Evolutionary conservation across 2,797 vertebrate genomes (phyloP).

Genomic region (Anguilla pacifica): DNA sequence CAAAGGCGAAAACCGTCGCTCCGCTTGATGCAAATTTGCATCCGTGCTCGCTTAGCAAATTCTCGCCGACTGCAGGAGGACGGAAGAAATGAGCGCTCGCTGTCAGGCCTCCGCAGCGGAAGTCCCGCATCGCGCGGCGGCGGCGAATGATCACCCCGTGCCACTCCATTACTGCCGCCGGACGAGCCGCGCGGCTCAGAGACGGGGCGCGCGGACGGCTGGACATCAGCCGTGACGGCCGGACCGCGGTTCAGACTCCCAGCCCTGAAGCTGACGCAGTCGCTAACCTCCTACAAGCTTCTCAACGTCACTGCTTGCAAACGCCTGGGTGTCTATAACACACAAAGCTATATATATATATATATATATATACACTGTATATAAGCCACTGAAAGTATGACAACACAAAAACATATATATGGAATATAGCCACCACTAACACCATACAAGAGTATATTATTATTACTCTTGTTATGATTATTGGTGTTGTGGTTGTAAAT

Average conservation of each 20-base stretch:
- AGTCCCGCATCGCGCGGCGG: background rate
- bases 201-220: background rate
- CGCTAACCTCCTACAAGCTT: background rate
- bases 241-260: background rate
- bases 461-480: background rate
- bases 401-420: background rate
- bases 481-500: no score
- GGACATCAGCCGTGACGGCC: background rate
- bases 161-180: background rate
- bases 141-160: background rate
- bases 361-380: background rate
- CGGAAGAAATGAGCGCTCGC: background rate
- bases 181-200: background rate
- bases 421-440: background rate
- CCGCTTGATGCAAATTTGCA: conserved; percentile 11
- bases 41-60: conserved; percentile 6
- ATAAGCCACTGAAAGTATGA: background rate
- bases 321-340: background rate
- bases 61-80: background rate
- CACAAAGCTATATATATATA: background rate
- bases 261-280: background rate
- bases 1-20: conserved; percentile 21
- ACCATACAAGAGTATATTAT: background rate
- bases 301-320: background rate
- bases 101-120: background rate